These are phyloP conservation scores for Himalopsyche japonica DNA, from an alignment of 2,888 invertebrate genomes.

Conservation along the genomic window DNA sequence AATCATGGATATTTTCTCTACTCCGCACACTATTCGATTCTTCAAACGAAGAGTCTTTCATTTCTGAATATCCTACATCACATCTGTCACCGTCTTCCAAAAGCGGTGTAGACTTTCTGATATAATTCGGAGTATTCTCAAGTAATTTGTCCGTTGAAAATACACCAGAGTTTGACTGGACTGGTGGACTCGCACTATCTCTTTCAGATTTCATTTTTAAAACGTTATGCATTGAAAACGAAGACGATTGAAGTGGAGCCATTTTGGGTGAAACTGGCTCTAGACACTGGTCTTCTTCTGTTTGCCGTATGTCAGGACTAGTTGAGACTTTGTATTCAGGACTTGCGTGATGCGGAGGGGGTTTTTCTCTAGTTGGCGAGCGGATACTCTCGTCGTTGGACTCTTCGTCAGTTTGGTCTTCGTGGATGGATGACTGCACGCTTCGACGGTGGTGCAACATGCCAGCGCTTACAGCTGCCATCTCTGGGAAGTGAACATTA, in stretches of 20 bases:
- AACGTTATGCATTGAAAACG: conserved; percentile 59
- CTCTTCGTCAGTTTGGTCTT: conserved; percentile 54
- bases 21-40: conserved; percentile 23
- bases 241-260: conserved; percentile 45
- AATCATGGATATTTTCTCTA: conserved; percentile 7
- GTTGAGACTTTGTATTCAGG: conserved; percentile 34
- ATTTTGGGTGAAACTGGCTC: conserved; percentile 38
- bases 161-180: conserved; percentile 48
- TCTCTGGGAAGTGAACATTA: conserved; percentile 42
- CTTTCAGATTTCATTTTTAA: conserved; percentile 53
- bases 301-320: conserved; percentile 46
- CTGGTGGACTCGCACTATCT: conserved; percentile 51
- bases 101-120: conserved; percentile 3
- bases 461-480: conserved; percentile 56
- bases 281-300: conserved; percentile 44
- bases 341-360: conserved; percentile 10
- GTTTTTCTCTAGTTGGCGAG: conserved; percentile 44
- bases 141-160: conserved; percentile 57
- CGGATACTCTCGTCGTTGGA: conserved; percentile 51
- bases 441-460: conserved; percentile 49
- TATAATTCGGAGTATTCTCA: conserved; percentile 54
- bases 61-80: background rate
- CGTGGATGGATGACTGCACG: conserved; percentile 47
- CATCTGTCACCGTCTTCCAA: conserved; percentile 12
- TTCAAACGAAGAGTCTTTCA: conserved; percentile 24